A percentile compares a stretch with the other conserved stretches of the same genome.
Evolutionary conservation across 2,113 vertebrate species (phyloP).

Genomic region (Tichodroma muraria): DNA sequence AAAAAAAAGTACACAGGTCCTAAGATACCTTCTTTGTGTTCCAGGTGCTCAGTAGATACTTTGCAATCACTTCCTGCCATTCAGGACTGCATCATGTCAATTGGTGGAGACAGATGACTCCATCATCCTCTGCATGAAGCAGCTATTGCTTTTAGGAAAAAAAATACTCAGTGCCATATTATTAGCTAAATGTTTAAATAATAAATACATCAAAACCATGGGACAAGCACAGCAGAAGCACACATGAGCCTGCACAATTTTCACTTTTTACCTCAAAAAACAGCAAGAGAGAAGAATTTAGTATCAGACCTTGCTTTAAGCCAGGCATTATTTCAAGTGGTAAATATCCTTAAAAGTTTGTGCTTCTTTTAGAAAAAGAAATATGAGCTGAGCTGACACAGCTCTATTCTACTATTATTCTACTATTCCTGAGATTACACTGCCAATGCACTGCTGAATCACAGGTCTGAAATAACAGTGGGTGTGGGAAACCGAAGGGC

Average conservation of each 20-base stretch:
- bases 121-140: not conserved
- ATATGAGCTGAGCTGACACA: not conserved
- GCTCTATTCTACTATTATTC: not conserved
- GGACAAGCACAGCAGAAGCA: not conserved
- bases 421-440: not conserved
- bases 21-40: not conserved
- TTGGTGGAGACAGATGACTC: not conserved
- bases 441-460: constrained; percentile 1
- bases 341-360: not conserved
- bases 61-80: not conserved
- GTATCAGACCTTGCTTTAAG: not conserved
- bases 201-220: not conserved
- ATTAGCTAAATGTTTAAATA: not conserved
- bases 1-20: not conserved
- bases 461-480: not conserved
- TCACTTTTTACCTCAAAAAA: not conserved
- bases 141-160: not conserved
- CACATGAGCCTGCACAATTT: not conserved
- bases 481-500: not conserved
- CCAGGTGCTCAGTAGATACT: not conserved
- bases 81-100: not conserved
- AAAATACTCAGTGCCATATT: not conserved
- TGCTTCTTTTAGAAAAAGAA: not conserved
- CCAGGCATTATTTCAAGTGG: not conserved
- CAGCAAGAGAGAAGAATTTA: not conserved